A percentile compares a stretch with the other conserved stretches of the same genome.
Conservation (phyloP, 2,797 vertebrate genomes). For the Schizopygopsis malacanthus region DNA sequence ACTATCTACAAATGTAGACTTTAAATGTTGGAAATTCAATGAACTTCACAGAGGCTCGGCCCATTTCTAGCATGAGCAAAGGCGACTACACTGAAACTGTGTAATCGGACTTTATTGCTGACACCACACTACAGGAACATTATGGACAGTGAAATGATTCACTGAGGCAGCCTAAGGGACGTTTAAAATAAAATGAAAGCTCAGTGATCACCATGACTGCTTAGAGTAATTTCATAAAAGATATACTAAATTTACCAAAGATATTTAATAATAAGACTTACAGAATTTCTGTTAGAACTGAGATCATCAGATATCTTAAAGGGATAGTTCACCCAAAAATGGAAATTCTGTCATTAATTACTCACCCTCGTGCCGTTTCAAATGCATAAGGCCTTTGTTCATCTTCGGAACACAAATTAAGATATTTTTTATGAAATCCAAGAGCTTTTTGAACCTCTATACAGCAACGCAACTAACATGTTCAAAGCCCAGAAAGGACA, state of each 20-base stretch:
- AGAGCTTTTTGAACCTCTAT: too few species aligned
- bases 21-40: conserved; percentile 36
- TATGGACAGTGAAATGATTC: conserved; percentile 45
- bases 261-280: background rate
- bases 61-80: conserved; percentile 22
- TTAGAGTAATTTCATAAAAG: conserved; percentile 49
- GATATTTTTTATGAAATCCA: background rate
- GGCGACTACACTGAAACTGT: conserved; percentile 39
- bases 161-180: conserved; percentile 41
- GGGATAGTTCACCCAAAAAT: background rate
- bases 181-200: conserved; percentile 49
- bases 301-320: background rate
- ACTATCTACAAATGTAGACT: conserved; percentile 25
- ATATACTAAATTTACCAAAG: conserved; percentile 22
- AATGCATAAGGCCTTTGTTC: background rate
- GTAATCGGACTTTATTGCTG: conserved; percentile 37
- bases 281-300: background rate
- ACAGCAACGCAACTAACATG: too few species aligned
- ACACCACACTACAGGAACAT: conserved; percentile 47
- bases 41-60: conserved; percentile 23
- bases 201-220: conserved; percentile 34
- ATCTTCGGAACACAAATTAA: background rate
- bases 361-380: background rate
- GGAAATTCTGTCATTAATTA: background rate
- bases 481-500: too few species aligned